Percentiles rank a stretch among this genome's conserved stretches.
Conservation (phyloP, 2,797 vertebrate genomes). For the Melanotaenia nigrans region DNA sequence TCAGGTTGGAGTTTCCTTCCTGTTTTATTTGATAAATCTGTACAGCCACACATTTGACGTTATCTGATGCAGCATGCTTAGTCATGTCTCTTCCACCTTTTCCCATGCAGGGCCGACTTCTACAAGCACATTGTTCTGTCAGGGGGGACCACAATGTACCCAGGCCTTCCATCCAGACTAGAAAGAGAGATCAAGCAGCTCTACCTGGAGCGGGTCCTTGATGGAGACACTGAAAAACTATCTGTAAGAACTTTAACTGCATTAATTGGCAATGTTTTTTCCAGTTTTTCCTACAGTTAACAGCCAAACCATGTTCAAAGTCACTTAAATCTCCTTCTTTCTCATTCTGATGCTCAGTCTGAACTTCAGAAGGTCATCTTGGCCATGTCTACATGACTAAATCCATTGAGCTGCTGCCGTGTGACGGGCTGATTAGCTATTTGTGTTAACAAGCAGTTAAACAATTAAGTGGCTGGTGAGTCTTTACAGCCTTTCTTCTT, state of each 20-base stretch:
- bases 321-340: too few relatives aligned
- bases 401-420: too few relatives aligned
- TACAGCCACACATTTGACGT: neutral
- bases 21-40: neutral
- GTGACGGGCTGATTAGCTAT: too few relatives aligned
- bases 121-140: conserved; percentile 89
- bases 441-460: too few relatives aligned
- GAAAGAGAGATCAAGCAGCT: conserved; percentile 88
- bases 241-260: conserved; percentile 70
- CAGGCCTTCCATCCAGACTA: conserved; percentile 85
- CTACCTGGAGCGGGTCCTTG: conserved; percentile 85
- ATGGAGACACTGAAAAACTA: conserved; percentile 82
- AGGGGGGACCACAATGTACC: conserved; percentile 87
- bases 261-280: neutral
- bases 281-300: too few relatives aligned
- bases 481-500: neutral
- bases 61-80: neutral
- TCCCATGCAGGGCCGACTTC: conserved; percentile 80
- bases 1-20: conserved; percentile 66
- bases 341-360: too few relatives aligned
- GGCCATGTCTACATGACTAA: too few relatives aligned
- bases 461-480: too few relatives aligned
- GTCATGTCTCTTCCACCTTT: neutral
- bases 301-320: too few relatives aligned
- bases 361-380: too few relatives aligned